Base-by-base conservation (phyloP, 2,797 vertebrate genomes). In the Eleutherodactylus coqui region DNA sequence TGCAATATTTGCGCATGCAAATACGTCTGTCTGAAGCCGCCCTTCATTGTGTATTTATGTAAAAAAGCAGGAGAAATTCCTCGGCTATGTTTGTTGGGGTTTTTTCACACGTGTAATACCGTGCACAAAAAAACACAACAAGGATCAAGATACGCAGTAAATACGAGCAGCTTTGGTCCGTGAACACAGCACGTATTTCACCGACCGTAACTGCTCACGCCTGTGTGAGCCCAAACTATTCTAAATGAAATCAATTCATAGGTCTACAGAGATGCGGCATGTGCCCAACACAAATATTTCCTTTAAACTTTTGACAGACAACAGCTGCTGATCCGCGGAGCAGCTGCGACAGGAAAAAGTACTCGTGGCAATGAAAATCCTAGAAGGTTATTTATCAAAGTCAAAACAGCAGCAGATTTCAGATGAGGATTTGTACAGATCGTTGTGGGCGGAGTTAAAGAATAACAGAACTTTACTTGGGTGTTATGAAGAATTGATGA, bases 271-370 rank as follows among this genome's bases (percentile, higher is more conserved):
- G 34, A 51, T 29, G 41, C 27, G 41, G 81, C 43, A 60, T 62
- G 55, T 79, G 67, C 69, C 69, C 73, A 76, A 79, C 82, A 81
- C 58, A 81, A 81, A 87, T 84, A 84, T 84, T 81, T 85, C 77
- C 78, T 79, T 84, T 75, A 80, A 87, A 60, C 51, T 24, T 87
- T 80, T 87, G 86, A 87, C 77, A 87, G 86, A 81, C 77, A 53
- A 76, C 86, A 87, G 86, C 86, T 87, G 86, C 86, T 70, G 86
- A 76, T 69, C 36, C 55, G 82, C 55, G 70, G 77, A 81, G 81
- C 86, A 87, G 86, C 86, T 87, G 86, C 82, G 8, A 41, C 19
- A 79, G 51, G 69, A 84, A 86, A 79, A 84, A 80, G 45, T 32
- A 72, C 69, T 72, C 49, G 67, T 81, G 73, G 69, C 73, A 87